Percentiles rank a stretch among this genome's conserved stretches.
phyloP scores from a whole-genome alignment of 1,140 invertebrate genomes.

The Cotesia chilonis region DNA sequence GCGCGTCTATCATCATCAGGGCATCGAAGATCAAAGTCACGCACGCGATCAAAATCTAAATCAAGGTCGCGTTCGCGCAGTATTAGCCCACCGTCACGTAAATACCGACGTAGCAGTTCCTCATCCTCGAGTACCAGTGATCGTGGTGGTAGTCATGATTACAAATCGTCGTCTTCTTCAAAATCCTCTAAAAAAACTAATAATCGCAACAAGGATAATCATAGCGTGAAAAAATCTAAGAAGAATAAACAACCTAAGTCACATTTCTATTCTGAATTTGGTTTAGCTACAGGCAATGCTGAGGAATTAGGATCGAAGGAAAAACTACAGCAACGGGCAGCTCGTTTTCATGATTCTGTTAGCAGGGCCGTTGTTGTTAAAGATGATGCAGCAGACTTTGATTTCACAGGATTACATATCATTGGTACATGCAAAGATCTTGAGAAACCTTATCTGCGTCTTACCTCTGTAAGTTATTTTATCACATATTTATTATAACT shows the following conservation, averaged over 20 bases:
- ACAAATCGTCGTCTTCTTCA: constrained; percentile 50
- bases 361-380: constrained; percentile 64
- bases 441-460: constrained; percentile 93
- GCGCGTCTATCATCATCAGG: constrained; percentile 57
- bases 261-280: constrained; percentile 78
- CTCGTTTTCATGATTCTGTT: constrained; percentile 75
- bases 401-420: constrained; percentile 86
- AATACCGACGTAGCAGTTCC: constrained; percentile 58
- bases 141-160: constrained; percentile 56
- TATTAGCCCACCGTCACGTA: constrained; percentile 55
- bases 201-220: constrained; percentile 54
- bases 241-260: constrained; percentile 69
- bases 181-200: constrained; percentile 50
- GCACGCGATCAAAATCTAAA: constrained; percentile 62
- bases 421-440: constrained; percentile 92
- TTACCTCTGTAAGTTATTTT: constrained; percentile 78
- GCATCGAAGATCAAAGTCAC: constrained; percentile 61
- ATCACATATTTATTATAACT: constrained; percentile 27
- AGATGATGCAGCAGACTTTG: constrained; percentile 74
- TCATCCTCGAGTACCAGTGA: constrained; percentile 59
- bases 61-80: constrained; percentile 50
- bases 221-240: constrained; percentile 66
- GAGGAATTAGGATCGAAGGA: constrained; percentile 76
- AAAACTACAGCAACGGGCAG: constrained; percentile 84
- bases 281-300: constrained; percentile 68